Evolutionary conservation across 1,140 invertebrate genomes (phyloP), one percentile per base, ranked within the genome.

Genomic region (Forficula auricularia): DNA sequence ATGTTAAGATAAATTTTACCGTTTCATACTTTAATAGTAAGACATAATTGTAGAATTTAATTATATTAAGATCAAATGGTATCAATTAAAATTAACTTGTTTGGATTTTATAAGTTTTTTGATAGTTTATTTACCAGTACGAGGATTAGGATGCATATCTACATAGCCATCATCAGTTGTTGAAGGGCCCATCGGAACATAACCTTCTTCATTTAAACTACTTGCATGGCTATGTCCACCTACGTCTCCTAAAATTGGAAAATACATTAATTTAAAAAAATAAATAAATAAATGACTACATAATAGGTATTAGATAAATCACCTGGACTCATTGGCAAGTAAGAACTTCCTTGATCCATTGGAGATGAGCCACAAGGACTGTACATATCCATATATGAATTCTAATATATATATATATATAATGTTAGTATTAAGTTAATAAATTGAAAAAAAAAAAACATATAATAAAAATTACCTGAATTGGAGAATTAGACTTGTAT

Each of bases 181-280:
- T 3, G 60, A 55, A 2, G 70, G 71, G 7, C 67, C 66, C 74
- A 77, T 77, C 9, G 72, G 68, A 4, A 78, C 69, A 50, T 78
- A 79, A 36, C 71, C 72, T 30, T 72, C 66, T 39, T 63, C 62
- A 37, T 57, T 52, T 16, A 63, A 41, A 50, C 62, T 64, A 43
- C 59, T 62, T 15, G 55, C 60, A 42, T 60, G 49, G 45, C 59
- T 62, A 42, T 64, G 62, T 27, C 22, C 22, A 27, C 22, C 22
- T 10, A 10, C 10, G 4, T 27, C 22, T 27, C 22, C 22, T n/a
- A n/a, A 27, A 4, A 4, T 27, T 27, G 22, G 10, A 27, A 27
- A 4, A 27, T 6, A 27, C 16, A 40, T 10, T 32, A 38, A 4
- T 6, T 43, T 34, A 20, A 16, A 46, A 44, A 27, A n/a, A 8